These are phyloP conservation scores for Anseranas semipalmata DNA, from an alignment of 2,113 vertebrate genomes.

Conservation along the genomic window DNA sequence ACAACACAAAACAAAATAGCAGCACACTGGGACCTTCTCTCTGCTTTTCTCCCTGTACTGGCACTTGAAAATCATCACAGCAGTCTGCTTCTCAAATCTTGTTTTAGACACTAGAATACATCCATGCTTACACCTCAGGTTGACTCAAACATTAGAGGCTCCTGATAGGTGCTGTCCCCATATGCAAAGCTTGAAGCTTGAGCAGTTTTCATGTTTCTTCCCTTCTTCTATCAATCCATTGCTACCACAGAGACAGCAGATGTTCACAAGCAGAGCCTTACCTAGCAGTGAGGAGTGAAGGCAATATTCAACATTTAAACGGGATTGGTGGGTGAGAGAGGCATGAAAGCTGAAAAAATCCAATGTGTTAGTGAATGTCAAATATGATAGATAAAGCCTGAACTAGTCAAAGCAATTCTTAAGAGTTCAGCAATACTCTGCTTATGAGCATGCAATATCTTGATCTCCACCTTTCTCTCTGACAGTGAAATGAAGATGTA, in stretches of 20 bases:
- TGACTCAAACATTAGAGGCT: background rate
- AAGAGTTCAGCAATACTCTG: conserved; percentile 48
- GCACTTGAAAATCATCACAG: background rate
- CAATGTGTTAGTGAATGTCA: conserved; percentile 33
- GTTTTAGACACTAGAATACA: background rate
- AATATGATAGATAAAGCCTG: conserved; percentile 53
- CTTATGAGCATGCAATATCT: conserved; percentile 6
- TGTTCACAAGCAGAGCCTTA: background rate
- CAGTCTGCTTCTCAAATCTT: background rate
- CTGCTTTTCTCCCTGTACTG: background rate
- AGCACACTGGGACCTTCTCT: background rate
- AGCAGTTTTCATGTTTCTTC: background rate
- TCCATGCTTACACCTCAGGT: background rate
- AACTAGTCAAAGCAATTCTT: conserved; percentile 43
- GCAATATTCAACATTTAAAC: background rate
- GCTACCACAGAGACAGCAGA: background rate
- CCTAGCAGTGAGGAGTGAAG: background rate
- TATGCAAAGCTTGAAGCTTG: rapidly evolving
- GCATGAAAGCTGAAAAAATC: conserved; percentile 1
- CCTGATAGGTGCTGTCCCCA: background rate
- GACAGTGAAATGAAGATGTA: conserved; percentile 32
- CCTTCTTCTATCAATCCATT: background rate
- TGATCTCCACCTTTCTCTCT: background rate
- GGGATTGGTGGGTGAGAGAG: background rate
- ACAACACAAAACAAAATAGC: background rate